Evolutionary conservation across 2,888 invertebrate genomes (phyloP).

Genomic region (Hypolimnas misippus): DNA sequence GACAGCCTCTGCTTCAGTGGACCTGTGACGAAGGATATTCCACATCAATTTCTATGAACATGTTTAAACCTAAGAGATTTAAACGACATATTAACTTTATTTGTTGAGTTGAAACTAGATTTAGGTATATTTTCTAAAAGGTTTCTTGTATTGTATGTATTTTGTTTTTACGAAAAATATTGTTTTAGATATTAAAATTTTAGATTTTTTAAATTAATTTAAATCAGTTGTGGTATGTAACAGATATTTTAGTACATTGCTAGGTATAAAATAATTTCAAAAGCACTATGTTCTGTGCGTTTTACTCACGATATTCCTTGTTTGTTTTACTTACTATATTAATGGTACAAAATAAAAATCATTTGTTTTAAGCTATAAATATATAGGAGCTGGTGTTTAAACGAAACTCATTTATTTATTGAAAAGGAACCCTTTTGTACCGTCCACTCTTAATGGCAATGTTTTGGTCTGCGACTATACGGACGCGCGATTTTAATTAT

Average conservation of each 20-base stretch:
- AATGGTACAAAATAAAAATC: not conserved
- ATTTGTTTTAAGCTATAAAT: not conserved
- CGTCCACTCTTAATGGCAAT: slow-evolving; percentile 73
- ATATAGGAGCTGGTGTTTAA: slow-evolving; percentile 24
- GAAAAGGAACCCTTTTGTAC: slow-evolving; percentile 75
- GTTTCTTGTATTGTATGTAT: too few relatives aligned
- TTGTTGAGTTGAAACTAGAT: not conserved
- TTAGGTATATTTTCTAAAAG: not conserved
- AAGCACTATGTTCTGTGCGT: too few relatives aligned
- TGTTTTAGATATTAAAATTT: too few relatives aligned
- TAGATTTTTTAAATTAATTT: too few relatives aligned
- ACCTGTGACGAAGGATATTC: slow-evolving; percentile 33
- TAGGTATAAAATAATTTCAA: too few relatives aligned
- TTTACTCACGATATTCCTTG: too few relatives aligned
- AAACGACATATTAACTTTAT: not conserved
- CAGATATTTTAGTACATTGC: too few relatives aligned
- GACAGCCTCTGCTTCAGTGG: slow-evolving; percentile 36
- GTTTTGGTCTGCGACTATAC: slow-evolving; percentile 73
- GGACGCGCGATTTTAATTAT: slow-evolving; percentile 82
- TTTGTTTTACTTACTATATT: too few relatives aligned
- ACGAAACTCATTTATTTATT: slow-evolving; percentile 71
- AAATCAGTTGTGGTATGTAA: too few relatives aligned
- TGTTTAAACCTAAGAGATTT: slow-evolving; percentile 11
- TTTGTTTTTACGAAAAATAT: too few relatives aligned
- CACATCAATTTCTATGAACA: slow-evolving; percentile 24